Base-by-base conservation (phyloP, 2,113 vertebrate genomes). In the Pomatostomus ruficeps region DNA sequence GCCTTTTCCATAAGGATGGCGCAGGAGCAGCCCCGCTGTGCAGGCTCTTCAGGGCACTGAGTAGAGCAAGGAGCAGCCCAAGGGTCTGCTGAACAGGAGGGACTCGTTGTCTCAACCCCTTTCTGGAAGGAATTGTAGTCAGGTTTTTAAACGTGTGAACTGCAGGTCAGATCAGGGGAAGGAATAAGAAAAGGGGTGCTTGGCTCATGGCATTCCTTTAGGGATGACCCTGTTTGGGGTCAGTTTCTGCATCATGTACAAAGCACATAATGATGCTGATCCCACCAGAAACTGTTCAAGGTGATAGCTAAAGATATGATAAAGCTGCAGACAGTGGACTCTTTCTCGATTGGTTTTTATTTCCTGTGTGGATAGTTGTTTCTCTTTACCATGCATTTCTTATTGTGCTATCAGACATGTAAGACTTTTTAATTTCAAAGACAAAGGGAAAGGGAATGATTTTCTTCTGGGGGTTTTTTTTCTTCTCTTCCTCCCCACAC, bases 401-500 rank as follows among this genome's bases (percentile, higher is more conserved):
- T 77, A 48, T 6, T 86, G 45, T 71, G 36, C 65, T 70, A 8
- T 73, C 55, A 63, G 71, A 67, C 28, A 25, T 20, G 13, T 12
- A 78, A 70, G n/a, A 17, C 11, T 13, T 26, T 40, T 75, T 52
- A 24, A 38, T 65, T 65, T 85, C 18, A 35, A 31, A 72, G 61
- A 48, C 71, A 52, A 77, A 61, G 25, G 35, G 31, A 43, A 72
- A 75, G 22, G 21, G 31, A 48, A 55, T 52, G 1, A 29, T 84
- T 86, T 91, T 65, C 1, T 38, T 81, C 21, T 52, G 4, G 6
- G 35, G 8, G 72, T 72, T 40, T 67, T 48, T 73, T n/a, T n/a
- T n/a, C n/a, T n/a, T n/a, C n/a, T 21, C 2, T 9, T 33, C 7
- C 1, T n/a, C 5, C 12, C 2, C 13, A 71, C 43, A 6, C 7